phyloP scores from a whole-genome alignment of 1,140 invertebrate species.

The Orchestia grillus region DNA sequence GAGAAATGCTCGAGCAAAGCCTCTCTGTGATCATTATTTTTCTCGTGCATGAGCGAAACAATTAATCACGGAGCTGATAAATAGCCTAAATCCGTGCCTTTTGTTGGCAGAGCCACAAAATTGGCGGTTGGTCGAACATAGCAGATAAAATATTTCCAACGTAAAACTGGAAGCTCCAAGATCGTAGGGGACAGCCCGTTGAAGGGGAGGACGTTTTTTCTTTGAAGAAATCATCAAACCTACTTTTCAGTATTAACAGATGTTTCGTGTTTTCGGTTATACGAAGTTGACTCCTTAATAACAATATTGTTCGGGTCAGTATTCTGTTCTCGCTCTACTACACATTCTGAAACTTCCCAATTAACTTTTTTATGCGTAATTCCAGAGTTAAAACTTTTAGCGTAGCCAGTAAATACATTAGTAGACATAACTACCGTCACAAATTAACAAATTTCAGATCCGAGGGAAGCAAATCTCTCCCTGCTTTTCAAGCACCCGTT shows the following conservation, averaged over 20 bases:
- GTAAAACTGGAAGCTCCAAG: background rate
- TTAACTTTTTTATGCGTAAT: too few species aligned
- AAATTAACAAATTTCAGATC: too few species aligned
- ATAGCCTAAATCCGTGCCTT: constrained; percentile 52
- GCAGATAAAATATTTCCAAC: constrained; percentile 1
- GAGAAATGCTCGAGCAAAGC: background rate
- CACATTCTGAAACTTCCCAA: too few species aligned
- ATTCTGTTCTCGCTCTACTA: too few species aligned
- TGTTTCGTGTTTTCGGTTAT: too few species aligned
- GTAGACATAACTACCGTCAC: too few species aligned
- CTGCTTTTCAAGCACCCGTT: background rate
- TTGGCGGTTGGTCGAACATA: constrained; percentile 1
- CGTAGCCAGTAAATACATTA: too few species aligned
- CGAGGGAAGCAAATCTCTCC: background rate
- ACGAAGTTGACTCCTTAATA: too few species aligned
- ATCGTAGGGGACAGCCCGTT: background rate
- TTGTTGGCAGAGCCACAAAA: constrained; percentile 38
- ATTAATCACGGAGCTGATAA: constrained; percentile 52
- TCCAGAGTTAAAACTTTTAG: too few species aligned
- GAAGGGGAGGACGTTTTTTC: background rate
- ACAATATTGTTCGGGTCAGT: too few species aligned
- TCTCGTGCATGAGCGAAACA: constrained; percentile 18
- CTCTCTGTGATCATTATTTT: constrained; percentile 22
- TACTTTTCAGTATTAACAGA: too few species aligned
- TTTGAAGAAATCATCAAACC: background rate